Percentiles rank a stretch among this genome's conserved stretches.
These are phyloP conservation scores for Temnothorax unifasciatus DNA, from an alignment of 2,888 invertebrate genomes.

Conservation along the genomic window DNA sequence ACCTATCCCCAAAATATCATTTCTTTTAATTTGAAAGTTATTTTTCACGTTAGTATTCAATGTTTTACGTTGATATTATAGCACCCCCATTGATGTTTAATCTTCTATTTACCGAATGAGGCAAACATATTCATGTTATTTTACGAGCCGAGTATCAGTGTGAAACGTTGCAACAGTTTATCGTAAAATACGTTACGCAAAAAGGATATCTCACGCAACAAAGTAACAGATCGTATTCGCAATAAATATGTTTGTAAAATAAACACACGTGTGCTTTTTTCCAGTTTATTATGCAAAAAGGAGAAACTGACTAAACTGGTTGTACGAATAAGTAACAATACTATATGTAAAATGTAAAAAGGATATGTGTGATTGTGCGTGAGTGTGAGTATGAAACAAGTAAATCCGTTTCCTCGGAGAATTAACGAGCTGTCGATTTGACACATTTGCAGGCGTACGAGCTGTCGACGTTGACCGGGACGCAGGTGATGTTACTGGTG, in stretches of 20 bases:
- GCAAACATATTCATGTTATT: background rate
- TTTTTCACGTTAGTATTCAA: background rate
- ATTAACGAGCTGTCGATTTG: constrained; percentile 3
- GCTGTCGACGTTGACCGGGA: constrained; percentile 98
- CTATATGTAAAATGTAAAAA: background rate
- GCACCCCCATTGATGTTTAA: background rate
- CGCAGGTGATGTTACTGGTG: constrained; percentile 99
- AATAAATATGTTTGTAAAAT: background rate
- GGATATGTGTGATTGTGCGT: background rate
- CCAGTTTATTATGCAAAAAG: background rate
- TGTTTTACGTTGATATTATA: background rate
- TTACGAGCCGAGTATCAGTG: background rate
- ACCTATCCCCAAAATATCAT: too few relatives aligned
- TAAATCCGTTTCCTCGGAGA: background rate
- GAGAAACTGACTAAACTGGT: background rate
- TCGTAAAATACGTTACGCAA: background rate
- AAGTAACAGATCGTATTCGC: background rate
- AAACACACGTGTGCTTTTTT: background rate
- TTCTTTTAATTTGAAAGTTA: background rate
- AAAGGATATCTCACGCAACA: background rate
- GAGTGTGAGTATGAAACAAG: background rate
- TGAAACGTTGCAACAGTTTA: background rate
- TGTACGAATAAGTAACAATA: background rate
- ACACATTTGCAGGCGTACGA: constrained; percentile 97
- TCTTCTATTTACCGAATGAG: background rate